Percentiles rank a stretch among this genome's conserved stretches.
These are phyloP conservation scores for Helicoverpa zea DNA, from an alignment of 1,140 invertebrate genomes.

Conservation along the genomic window DNA sequence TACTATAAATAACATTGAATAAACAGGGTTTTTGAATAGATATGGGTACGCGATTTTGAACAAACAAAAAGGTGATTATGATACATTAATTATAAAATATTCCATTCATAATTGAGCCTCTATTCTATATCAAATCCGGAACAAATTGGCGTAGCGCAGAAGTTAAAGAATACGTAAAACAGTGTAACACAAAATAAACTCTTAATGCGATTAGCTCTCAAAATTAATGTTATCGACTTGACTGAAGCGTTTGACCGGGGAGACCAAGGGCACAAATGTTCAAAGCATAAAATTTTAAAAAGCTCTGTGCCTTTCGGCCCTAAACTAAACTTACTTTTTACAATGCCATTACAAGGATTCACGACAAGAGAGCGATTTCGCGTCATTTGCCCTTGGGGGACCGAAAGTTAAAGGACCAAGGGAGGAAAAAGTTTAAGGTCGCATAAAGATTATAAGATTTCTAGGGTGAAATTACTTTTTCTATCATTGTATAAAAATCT, in stretches of 20 bases:
- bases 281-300: conserved; percentile 31
- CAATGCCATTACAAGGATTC: conserved; percentile 20
- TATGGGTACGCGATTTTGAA: too few species aligned
- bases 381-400: conserved; percentile 10
- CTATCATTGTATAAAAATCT: not conserved
- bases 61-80: too few species aligned
- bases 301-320: not conserved
- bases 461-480: not conserved
- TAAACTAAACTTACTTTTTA: conserved; percentile 34
- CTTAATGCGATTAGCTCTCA: too few species aligned
- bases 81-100: too few species aligned
- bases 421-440: conserved; percentile 17
- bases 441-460: conserved; percentile 18
- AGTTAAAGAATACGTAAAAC: too few species aligned
- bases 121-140: too few species aligned
- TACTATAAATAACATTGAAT: too few species aligned
- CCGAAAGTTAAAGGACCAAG: conserved; percentile 10
- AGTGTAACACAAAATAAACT: too few species aligned
- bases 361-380: not conserved
- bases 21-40: too few species aligned
- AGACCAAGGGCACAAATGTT: not conserved
- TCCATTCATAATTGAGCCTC: too few species aligned
- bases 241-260: not conserved
- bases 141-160: too few species aligned
- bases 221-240: too few species aligned